Evolutionary conservation across 2,888 invertebrate species (phyloP).

Genomic region (Diarsia brunnea): DNA sequence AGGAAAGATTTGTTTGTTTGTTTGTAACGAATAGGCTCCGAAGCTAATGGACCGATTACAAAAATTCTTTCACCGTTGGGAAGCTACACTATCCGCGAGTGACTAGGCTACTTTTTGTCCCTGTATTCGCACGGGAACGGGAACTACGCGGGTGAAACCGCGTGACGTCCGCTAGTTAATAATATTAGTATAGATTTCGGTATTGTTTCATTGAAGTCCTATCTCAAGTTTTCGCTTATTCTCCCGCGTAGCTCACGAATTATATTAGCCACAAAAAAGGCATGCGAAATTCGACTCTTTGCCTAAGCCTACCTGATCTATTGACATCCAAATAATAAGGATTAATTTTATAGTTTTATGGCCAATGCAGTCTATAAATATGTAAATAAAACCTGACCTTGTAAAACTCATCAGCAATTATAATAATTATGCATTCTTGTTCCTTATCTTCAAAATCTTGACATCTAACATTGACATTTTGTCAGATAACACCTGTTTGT

Average conservation of each 20-base stretch:
- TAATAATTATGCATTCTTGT: background rate
- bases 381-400: constrained; percentile 23
- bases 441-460: background rate
- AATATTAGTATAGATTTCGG: too few species aligned
- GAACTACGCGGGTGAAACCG: too few species aligned
- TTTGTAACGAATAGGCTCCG: too few species aligned
- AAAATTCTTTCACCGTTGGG: too few species aligned
- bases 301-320: background rate
- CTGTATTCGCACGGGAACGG: too few species aligned
- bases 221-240: too few species aligned
- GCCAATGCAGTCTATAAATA: background rate
- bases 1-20: too few species aligned
- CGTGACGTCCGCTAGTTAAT: too few species aligned
- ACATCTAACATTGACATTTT: constrained; percentile 34
- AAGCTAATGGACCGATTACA: too few species aligned
- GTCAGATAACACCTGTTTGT: constrained; percentile 14
- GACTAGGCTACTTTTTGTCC: too few species aligned
- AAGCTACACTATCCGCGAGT: too few species aligned
- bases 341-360: background rate
- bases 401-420: background rate
- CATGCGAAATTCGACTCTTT: background rate
- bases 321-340: background rate
- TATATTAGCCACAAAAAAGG: background rate
- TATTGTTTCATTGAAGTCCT: too few species aligned
- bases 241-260: background rate